Evolutionary conservation across 37 sponge, comb jelly and placozoan species (phyloP).

Genomic region (Sycon ciliatum): DNA sequence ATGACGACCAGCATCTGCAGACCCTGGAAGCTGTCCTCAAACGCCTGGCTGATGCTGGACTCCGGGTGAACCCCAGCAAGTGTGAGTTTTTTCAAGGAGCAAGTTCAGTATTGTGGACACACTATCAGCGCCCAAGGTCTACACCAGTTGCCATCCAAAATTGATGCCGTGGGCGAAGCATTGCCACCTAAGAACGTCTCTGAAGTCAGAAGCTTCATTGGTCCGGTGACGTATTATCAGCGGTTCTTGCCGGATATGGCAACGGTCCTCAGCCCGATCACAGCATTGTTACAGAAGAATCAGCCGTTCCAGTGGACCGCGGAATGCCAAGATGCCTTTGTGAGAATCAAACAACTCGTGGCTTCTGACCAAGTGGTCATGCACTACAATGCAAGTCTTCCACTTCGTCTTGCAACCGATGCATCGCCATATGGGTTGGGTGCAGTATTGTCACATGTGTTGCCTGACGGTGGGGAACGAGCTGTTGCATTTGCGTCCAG

Average conservation of each 20-base stretch:
- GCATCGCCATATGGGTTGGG: slow-evolving; percentile 17
- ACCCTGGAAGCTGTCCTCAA: not conserved
- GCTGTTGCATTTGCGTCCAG: slow-evolving; percentile 15
- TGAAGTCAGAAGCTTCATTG: too few species aligned
- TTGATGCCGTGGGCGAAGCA: not conserved
- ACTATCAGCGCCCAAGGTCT: not conserved
- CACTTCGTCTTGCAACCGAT: not conserved
- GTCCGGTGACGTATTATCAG: not conserved
- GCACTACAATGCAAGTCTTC: not conserved
- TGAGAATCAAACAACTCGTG: not conserved
- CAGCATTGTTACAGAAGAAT: not conserved
- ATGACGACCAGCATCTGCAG: not conserved
- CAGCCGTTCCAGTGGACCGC: slow-evolving; percentile 3
- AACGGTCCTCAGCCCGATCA: not conserved
- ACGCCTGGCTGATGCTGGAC: not conserved
- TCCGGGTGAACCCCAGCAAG: not conserved
- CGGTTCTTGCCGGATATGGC: slow-evolving; percentile 17
- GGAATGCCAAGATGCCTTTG: not conserved
- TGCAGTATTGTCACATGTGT: slow-evolving; percentile 14
- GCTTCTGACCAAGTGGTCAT: not conserved
- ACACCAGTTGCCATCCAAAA: not conserved
- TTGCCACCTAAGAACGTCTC: not conserved
- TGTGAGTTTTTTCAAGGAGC: not conserved
- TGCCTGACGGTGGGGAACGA: not conserved
- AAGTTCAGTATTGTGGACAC: slow-evolving; percentile 10